Base-by-base conservation (phyloP, 2,888 invertebrate species). In the Lasiommata megera region DNA sequence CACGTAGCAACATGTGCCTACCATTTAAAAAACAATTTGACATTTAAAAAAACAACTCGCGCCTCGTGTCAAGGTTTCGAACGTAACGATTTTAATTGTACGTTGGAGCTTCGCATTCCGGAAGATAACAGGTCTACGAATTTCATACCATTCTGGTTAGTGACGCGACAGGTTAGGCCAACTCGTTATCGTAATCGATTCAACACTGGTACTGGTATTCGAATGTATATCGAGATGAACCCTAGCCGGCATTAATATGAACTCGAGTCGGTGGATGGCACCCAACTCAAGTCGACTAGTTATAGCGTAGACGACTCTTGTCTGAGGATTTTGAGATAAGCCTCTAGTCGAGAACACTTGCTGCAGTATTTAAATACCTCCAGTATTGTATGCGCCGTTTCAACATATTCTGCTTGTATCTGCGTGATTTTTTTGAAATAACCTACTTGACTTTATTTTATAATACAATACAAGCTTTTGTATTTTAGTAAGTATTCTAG, bases 41-140 rank as follows among this genome's bases (percentile, higher is more conserved):
- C 36, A 48, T 51, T 51, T 38, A 3, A 38, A 51, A 34, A 51
- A 51, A 16, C 14, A 38, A 16, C 29, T 51, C 51, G 11, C 38
- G 14, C 16, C 28, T 16, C 51, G 29, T 38, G 51, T 40, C 36
- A 54, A 58, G 47, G 41, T 34, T 53, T 53, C 51, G 36, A 50
- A 40, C 47, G 58, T 58, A 54, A 62, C 43, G 46, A 54, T 62
- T 60, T 62, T 62, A 56, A 56, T 62, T 57, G 48, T 56, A 38
- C 18, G 53, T 48, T 58, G 46, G 52, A 55, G 51, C 52, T 54
- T 38, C 43, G 54, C 56, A 63, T 58, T 60, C 61, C 60, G 58
- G 54, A 61, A 62, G 34, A 44, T 50, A 65, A 60, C 58, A 54
- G 54, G 54, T 58, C 48, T 55, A 61, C 58, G 58, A 60, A 61